Evolutionary conservation across 2,113 vertebrate genomes (phyloP).

Genomic region (Bujurquina vittata): DNA sequence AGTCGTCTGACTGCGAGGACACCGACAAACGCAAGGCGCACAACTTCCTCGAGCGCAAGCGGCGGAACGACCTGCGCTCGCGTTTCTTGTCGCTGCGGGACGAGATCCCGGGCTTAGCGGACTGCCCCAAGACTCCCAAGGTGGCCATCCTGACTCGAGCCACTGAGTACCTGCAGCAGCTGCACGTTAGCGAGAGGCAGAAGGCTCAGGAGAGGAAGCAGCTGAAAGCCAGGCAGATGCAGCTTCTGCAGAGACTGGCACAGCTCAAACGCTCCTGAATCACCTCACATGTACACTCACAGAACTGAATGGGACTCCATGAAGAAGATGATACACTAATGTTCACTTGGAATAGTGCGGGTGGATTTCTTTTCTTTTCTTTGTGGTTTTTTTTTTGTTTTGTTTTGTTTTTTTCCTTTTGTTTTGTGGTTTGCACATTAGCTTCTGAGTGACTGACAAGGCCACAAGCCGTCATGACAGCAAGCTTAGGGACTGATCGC

Average conservation of each 20-base stretch:
- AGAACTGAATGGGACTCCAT: constrained; percentile 37
- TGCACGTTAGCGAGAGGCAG: constrained; percentile 84
- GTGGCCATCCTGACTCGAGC: constrained; percentile 95
- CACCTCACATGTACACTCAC: constrained; percentile 19
- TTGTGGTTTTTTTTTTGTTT: not conserved
- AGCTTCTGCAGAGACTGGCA: constrained; percentile 88
- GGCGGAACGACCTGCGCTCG: constrained; percentile 93
- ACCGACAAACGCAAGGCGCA: constrained; percentile 94
- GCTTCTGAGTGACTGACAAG: constrained; percentile 67
- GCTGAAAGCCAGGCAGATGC: constrained; percentile 85
- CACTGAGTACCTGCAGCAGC: constrained; percentile 89
- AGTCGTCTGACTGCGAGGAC: constrained; percentile 91
- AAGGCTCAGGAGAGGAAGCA: constrained; percentile 89
- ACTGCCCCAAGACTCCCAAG: constrained; percentile 93
- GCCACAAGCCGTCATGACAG: constrained; percentile 41
- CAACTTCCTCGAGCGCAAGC: constrained; percentile 93
- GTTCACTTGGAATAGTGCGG: constrained; percentile 67
- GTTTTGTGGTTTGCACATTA: constrained; percentile 81
- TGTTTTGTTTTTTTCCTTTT: no score
- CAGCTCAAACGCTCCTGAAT: constrained; percentile 87
- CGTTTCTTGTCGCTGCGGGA: constrained; percentile 92
- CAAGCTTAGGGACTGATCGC: constrained; percentile 27
- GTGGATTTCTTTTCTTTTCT: constrained; percentile 47
- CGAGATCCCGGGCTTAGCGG: constrained; percentile 89
- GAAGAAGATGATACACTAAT: constrained; percentile 67